These are phyloP conservation scores for Tuberolachnus salignus DNA, from an alignment of 2,888 invertebrate genomes.

Conservation along the genomic window DNA sequence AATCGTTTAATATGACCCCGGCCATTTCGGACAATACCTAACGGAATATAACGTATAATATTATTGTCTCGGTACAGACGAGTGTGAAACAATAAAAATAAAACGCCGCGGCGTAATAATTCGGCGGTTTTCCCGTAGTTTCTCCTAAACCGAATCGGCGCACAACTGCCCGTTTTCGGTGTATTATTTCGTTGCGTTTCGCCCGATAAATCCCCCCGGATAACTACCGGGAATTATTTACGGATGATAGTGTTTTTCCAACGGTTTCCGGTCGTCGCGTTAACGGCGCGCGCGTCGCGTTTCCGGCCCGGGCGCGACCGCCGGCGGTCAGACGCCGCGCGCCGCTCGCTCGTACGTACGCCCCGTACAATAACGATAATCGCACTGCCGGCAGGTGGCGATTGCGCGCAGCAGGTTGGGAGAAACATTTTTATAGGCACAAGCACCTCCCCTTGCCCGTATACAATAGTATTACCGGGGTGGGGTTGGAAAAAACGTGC, in stretches of 20 bases:
- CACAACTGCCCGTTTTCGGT: too few relatives aligned
- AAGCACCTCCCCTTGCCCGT: too few relatives aligned
- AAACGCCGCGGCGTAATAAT: background rate
- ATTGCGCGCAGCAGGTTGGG: background rate
- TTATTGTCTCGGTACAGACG: background rate
- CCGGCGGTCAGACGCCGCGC: background rate
- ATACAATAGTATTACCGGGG: too few relatives aligned
- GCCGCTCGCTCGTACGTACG: background rate
- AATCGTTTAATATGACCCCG: constrained; percentile 9
- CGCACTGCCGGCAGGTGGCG: constrained; percentile 16
- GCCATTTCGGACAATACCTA: background rate
- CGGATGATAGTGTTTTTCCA: constrained; percentile 15
- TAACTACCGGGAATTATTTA: too few relatives aligned
- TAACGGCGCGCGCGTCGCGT: constrained; percentile 9
- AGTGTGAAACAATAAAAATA: background rate
- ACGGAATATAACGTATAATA: background rate
- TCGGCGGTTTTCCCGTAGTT: background rate
- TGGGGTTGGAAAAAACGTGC: constrained; percentile 19
- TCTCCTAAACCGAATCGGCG: too few relatives aligned
- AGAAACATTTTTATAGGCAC: background rate
- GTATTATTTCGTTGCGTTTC: background rate
- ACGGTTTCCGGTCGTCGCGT: constrained; percentile 14
- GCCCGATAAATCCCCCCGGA: constrained; percentile 38
- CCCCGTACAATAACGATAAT: background rate
- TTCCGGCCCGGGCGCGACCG: constrained; percentile 20